Evolutionary conservation across 2,888 invertebrate genomes (phyloP), one percentile per base, ranked within the genome.

Genomic region (Crocallis elinguaria): DNA sequence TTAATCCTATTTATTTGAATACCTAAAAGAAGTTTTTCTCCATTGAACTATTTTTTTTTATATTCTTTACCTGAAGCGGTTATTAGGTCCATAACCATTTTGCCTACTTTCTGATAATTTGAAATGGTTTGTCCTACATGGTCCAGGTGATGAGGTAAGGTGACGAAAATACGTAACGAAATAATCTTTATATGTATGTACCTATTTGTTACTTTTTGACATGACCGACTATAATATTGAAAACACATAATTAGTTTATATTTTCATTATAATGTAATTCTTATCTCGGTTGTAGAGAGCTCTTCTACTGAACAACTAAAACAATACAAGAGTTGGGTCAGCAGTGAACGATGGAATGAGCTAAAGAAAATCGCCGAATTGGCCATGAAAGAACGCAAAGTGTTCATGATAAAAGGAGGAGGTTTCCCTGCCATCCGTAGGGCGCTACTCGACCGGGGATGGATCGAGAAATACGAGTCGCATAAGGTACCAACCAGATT

Each of bases 331-430:
- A 86, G 85, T 59, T 93, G 94, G 88, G 94, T 95, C 35, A 93
- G 93, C 56, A 92, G 91, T 33, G 95, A 95, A 7, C 87, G 94
- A 72, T 92, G 95, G 88, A 92, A 92, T 73, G 93, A 94, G 56
- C 75, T 95, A 49, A 93, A 93, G 56, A 94, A 93, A 64, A 86
- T 92, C 57, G 94, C 95, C 0, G 95, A 95, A 16, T 92, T 84
- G 42, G 95, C 95, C 0, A 93, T 94, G 72, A 94, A 88, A 64
- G 93, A 94, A 3, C 93, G 92, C 60, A 94, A 93, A 79, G 93
- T 94, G 21, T 95, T 95, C 68, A 94, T 94, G 72, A 94, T 95
- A 76, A 94, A 93, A 67, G 95, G 95, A 1, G 94, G 94, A 41
- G 94, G 94, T 19, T 96, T 95, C 80, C 93, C 94, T 6, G 94